Conservation (phyloP, 92 coral and sea anemone genomes). For the Micromussa lordhowensis region DNA sequence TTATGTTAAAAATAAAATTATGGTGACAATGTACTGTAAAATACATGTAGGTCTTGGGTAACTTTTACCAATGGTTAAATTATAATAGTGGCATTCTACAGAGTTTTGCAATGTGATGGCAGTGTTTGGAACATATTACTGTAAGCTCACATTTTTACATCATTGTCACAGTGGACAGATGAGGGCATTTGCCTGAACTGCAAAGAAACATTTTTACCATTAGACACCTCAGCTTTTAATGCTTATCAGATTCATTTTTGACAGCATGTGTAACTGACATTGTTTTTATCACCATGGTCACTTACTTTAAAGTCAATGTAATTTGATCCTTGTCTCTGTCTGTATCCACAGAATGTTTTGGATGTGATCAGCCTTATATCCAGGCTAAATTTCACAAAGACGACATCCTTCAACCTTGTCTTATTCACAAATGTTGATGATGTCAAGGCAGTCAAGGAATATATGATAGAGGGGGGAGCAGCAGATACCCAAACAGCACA, state of each 20-base stretch:
- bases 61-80: too few relatives aligned
- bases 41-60: neutral
- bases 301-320: neutral
- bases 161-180: too few relatives aligned
- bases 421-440: slow-evolving; percentile 20
- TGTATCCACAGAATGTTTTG: slow-evolving; percentile 21
- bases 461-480: slow-evolving; percentile 14
- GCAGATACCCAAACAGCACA: slow-evolving; percentile 17
- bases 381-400: slow-evolving; percentile 25
- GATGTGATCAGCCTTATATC: neutral
- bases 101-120: too few relatives aligned
- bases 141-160: too few relatives aligned
- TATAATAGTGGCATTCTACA: too few relatives aligned
- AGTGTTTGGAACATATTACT: too few relatives aligned
- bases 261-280: neutral
- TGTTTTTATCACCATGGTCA: neutral
- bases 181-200: too few relatives aligned
- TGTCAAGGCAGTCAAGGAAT: slow-evolving; percentile 20
- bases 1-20: neutral
- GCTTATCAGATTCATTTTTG: too few relatives aligned
- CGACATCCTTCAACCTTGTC: slow-evolving; percentile 30
- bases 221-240: too few relatives aligned
- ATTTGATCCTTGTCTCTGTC: neutral
- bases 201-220: too few relatives aligned
- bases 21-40: neutral